These are phyloP conservation scores for Brachyptera putata DNA, from an alignment of 2,888 invertebrate genomes.

Conservation along the genomic window DNA sequence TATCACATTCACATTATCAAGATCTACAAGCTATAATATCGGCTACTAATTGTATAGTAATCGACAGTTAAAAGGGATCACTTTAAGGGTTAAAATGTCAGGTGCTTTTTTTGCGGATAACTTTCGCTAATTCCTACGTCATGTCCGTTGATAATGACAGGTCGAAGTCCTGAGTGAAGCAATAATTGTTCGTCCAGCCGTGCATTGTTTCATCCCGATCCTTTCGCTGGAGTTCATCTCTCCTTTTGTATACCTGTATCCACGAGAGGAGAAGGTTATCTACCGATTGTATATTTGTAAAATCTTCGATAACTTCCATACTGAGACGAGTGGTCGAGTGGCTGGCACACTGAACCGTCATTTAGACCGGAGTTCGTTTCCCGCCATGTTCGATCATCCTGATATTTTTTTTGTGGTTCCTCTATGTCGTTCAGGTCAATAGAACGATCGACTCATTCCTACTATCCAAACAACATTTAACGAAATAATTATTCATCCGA, in stretches of 20 bases:
- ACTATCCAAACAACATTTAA: too few relatives aligned
- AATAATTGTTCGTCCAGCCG: too few relatives aligned
- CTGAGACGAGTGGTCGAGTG: too few relatives aligned
- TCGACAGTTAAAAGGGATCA: background rate
- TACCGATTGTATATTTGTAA: too few relatives aligned
- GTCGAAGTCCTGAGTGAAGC: background rate
- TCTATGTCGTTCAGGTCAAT: too few relatives aligned
- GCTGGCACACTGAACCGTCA: too few relatives aligned
- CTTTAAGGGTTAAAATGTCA: slow-evolving; percentile 19
- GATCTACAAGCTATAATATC: background rate
- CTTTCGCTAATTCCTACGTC: slow-evolving; percentile 11
- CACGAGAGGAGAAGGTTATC: background rate
- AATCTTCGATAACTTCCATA: background rate
- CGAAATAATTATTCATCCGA: too few relatives aligned
- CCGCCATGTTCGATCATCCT: too few relatives aligned
- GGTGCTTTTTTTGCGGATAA: background rate
- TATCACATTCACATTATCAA: slow-evolving; percentile 10
- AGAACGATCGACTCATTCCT: too few relatives aligned
- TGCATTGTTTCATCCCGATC: too few relatives aligned
- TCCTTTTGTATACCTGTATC: background rate
- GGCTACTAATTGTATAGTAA: slow-evolving; percentile 11
- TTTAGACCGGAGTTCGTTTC: too few relatives aligned
- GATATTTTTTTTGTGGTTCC: too few relatives aligned
- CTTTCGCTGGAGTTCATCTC: background rate
- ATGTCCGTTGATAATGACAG: background rate